Evolutionary conservation across 2,888 invertebrate genomes (phyloP), one percentile per base, ranked within the genome.

Genomic region (Drosophila paucipuncta): DNA sequence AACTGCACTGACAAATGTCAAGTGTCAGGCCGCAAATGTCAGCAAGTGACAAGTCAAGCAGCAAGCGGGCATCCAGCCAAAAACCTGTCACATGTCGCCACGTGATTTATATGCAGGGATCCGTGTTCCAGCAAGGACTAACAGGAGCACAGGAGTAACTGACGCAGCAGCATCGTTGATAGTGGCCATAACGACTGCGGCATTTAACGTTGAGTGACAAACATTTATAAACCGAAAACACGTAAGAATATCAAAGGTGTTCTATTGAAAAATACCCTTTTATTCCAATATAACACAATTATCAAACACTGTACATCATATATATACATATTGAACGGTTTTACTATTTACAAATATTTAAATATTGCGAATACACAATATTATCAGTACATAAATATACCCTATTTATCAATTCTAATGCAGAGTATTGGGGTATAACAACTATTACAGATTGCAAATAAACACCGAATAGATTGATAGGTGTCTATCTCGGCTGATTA

Each of bases 1-100:
- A 78, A 75, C 49, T 67, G 75, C 68, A 70, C 64, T 60, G 80
- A 74, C 85, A 82, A 83, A 83, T 80, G 85, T 82, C 83, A 78
- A 85, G 83, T 85, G 83, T 84, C 83, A 76, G 82, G 80, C 83
- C 85, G 85, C 83, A 83, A 82, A 82, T 83, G 83, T 84, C 85
- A 84, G 76, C 83, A 71, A 83, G 80, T 83, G 85, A 83, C 85
- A 82, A 78, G 82, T 78, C 78, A 80, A 80, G 85, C 82, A 75
- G 73, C 65, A 30, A 60, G 69, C 63, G 70, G 78, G 81, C 76
- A 81, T 67, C 60, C 83, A 78, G 81, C 83, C 82, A 82, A 83
- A 82, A 80, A 25, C 83, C 82, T 76, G 83, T 78, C 82, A 82
- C 78, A 82, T 69, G 76, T 82, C 81, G 78, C 78, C 82, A 78